Percentiles rank a stretch among this genome's conserved stretches.
Evolutionary conservation across 2,797 vertebrate genomes (phyloP).

Genomic region (Lutjanus campechanus): DNA sequence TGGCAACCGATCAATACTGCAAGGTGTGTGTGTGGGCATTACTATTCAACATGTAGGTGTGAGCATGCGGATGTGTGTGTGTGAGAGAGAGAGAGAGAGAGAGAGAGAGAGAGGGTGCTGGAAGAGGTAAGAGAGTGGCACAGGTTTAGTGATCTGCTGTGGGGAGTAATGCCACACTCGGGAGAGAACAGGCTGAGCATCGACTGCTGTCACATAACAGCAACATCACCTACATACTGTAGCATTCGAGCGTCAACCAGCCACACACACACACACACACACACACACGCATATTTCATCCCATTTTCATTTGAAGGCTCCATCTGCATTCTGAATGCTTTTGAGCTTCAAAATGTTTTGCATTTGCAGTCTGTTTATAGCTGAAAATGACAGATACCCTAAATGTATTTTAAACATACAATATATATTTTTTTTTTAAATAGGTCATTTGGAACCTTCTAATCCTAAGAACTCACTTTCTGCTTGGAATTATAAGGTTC

Average conservation of each 20-base stretch:
- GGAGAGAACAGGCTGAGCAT: constrained; percentile 34
- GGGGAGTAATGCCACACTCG: constrained; percentile 20
- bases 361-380: too few relatives aligned
- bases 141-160: constrained; percentile 34
- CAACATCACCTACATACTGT: neutral
- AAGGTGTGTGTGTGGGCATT: constrained; percentile 62
- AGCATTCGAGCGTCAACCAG: neutral
- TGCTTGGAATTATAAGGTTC: too few relatives aligned
- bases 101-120: constrained; percentile 12
- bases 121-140: constrained; percentile 36
- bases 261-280: neutral
- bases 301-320: too few relatives aligned
- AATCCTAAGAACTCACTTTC: too few relatives aligned
- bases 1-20: constrained; percentile 75
- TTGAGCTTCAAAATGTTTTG: too few relatives aligned
- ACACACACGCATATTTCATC: neutral
- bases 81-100: constrained; percentile 1
- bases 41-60: constrained; percentile 67
- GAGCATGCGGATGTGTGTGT: neutral
- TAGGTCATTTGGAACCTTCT: too few relatives aligned
- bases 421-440: too few relatives aligned
- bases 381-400: too few relatives aligned
- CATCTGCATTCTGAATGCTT: too few relatives aligned
- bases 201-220: constrained; percentile 47
- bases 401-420: too few relatives aligned